Base-by-base conservation (phyloP, 2,888 invertebrate species). In the Synergus itoensis region DNA sequence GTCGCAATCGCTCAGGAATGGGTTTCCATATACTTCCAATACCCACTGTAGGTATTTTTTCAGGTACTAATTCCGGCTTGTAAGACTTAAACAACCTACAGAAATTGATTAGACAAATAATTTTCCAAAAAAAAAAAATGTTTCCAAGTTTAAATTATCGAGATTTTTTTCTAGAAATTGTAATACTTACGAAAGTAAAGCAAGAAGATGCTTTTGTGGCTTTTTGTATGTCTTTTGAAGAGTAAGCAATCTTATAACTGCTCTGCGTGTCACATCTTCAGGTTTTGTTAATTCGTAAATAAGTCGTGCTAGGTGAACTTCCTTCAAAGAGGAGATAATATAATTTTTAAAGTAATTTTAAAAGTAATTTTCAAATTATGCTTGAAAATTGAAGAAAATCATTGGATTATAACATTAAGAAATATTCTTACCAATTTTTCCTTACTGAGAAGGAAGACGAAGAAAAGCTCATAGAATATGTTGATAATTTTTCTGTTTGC, bases 11-110 rank as follows among this genome's bases (percentile, higher is more conserved):
- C 79, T 91, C 89, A 14, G 90, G 88, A 62, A 92, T 86, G 7
- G 90, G 86, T 73, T 84, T 89, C 92, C 92, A 92, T 14, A 88
- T 87, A 79, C 89, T 91, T 85, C 91, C 91, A 77, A 91, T 83
- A 76, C 91, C 91, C 76, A 90, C 85, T 8, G 91, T 84, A 16
- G 86, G 84, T 76, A 92, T 88, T 78, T 87, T 89, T 78, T 92
- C 92, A 3, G 92, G 92, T 0, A 92, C 92, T 60, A 90, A 83
- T 81, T 92, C 91, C 14, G 92, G 92, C 75, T 91, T 92, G 77
- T 91, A 92, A 1, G 91, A 91, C 79, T 92, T 92, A 79, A 90
- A 92, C 65, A 92, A 83, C 64, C 91, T 91, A 69, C 77, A 53
- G 73, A n/a, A 9, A 73, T 63, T 60, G 80, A 69, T 12, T 21